These are phyloP conservation scores for Trichoplusia ni DNA, from an alignment of 1,140 invertebrate genomes.

Conservation along the genomic window DNA sequence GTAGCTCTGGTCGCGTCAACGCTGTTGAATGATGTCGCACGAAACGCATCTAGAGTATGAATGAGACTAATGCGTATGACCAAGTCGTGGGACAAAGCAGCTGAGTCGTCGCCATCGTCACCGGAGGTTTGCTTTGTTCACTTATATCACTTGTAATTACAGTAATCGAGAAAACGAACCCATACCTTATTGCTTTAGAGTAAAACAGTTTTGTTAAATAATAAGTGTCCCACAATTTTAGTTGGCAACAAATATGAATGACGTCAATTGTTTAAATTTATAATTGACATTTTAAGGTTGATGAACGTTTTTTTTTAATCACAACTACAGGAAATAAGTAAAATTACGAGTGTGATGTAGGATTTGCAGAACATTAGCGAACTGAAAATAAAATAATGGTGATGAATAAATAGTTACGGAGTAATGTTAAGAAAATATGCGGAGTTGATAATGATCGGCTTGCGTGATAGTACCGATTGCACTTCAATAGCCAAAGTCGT, in stretches of 20 bases:
- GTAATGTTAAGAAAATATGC: neutral
- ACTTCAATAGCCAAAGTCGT: constrained; percentile 12
- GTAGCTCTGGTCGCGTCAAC: constrained; percentile 56
- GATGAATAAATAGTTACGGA: neutral
- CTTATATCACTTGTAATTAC: constrained; percentile 22
- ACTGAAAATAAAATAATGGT: neutral
- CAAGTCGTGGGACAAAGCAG: constrained; percentile 37
- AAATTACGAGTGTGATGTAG: neutral
- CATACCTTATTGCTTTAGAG: neutral
- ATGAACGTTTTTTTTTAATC: neutral
- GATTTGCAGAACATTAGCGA: neutral
- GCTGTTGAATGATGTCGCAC: constrained; percentile 59
- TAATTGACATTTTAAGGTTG: neutral
- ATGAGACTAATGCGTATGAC: constrained; percentile 47
- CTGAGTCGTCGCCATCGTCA: constrained; percentile 43
- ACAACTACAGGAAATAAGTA: neutral
- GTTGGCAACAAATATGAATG: constrained; percentile 13
- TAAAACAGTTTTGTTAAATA: neutral
- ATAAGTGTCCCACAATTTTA: neutral
- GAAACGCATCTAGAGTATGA: constrained; percentile 50
- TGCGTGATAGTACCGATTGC: constrained; percentile 19
- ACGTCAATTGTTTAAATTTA: constrained; percentile 1
- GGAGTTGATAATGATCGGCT: constrained; percentile 22
- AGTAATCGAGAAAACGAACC: neutral
- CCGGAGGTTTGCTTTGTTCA: constrained; percentile 42